A percentile compares a stretch with the other conserved stretches of the same genome.
phyloP scores from a whole-genome alignment of 2,797 vertebrate genomes.

The Hirundo rustica region DNA sequence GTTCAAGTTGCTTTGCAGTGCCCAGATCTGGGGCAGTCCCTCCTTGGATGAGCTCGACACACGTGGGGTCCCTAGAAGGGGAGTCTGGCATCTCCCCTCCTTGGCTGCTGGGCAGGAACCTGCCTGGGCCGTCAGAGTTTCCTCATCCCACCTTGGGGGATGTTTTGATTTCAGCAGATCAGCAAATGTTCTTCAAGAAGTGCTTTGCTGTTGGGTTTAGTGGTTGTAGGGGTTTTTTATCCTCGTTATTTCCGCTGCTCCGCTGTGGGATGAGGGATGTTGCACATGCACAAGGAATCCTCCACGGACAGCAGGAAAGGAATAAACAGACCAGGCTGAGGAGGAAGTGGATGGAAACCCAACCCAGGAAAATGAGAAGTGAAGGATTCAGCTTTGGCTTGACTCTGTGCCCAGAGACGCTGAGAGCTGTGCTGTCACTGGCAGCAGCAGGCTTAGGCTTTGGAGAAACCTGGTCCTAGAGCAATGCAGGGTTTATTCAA shows the following conservation, averaged over 20 bases:
- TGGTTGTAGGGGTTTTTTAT: accelerated
- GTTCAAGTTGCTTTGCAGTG: not conserved
- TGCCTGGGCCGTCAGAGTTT: not conserved
- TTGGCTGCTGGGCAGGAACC: not conserved
- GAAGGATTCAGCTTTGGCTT: not conserved
- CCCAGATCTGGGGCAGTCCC: not conserved
- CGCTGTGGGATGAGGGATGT: not conserved
- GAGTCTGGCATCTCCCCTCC: not conserved
- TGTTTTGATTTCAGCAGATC: not conserved
- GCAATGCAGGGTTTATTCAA: not conserved
- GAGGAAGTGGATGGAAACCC: not conserved
- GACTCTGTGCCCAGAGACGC: not conserved
- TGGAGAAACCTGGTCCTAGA: not conserved
- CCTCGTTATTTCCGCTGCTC: not conserved
- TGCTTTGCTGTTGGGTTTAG: not conserved
- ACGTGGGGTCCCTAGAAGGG: accelerated
- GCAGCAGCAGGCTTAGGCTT: not conserved
- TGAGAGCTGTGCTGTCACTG: not conserved
- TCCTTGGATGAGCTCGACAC: accelerated
- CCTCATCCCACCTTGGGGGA: not conserved
- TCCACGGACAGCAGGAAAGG: not conserved
- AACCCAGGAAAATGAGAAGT: not conserved
- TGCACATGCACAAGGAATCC: not conserved
- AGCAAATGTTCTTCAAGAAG: not conserved
- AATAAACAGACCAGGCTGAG: not conserved